Conservation (phyloP, 2,888 invertebrate genomes). For the Leptinotarsa peninsularis region DNA sequence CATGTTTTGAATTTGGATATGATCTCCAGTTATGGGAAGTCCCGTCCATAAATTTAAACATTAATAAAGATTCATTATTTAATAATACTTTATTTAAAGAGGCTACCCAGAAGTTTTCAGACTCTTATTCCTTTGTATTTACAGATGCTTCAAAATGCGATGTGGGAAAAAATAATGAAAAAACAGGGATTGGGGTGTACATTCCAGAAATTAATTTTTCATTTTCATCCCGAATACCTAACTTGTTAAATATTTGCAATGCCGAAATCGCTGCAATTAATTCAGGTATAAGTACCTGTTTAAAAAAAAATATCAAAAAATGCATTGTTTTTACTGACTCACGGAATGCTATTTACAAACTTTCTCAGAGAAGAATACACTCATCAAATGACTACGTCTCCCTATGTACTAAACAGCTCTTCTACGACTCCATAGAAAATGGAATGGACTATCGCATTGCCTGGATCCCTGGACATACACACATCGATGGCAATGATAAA, state of each 20-base stretch:
- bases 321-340: constrained; percentile 2
- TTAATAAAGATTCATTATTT: neutral
- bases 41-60: neutral
- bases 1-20: constrained; percentile 5
- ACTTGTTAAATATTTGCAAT: neutral
- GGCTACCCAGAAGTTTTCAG: neutral
- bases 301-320: neutral
- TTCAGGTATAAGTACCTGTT: neutral
- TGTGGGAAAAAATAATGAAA: neutral
- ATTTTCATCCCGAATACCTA: neutral
- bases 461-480: constrained; percentile 8
- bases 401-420: neutral
- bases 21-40: neutral
- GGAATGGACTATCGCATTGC: constrained; percentile 2
- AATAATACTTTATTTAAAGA: neutral
- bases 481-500: neutral
- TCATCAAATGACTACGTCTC: neutral
- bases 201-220: neutral
- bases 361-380: neutral
- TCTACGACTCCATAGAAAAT: neutral
- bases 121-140: neutral
- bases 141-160: neutral
- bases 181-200: neutral
- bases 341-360: neutral
- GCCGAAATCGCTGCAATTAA: constrained; percentile 4